Evolutionary conservation across 2,888 invertebrate genomes (phyloP).

Genomic region (Microplitis deprimator): DNA sequence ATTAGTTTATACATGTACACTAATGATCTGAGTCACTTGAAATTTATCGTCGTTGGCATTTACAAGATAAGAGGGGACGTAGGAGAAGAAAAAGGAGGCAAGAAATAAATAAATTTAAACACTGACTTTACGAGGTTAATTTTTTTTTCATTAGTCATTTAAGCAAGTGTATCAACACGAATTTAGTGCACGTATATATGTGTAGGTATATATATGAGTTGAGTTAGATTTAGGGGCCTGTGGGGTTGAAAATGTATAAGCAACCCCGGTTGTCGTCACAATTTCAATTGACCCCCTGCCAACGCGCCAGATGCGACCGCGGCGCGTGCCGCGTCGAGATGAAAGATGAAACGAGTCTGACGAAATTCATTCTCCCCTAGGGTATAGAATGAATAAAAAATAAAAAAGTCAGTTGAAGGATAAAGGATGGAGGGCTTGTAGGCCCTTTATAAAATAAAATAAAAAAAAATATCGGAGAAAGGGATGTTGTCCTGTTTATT

Average conservation of each 20-base stretch:
- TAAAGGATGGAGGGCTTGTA: not conserved
- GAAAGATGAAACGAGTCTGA: constrained; percentile 64
- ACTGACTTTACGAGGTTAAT: not conserved
- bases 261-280: constrained; percentile 53
- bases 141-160: constrained; percentile 7
- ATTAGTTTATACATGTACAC: not conserved
- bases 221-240: not conserved
- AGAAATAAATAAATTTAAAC: not conserved
- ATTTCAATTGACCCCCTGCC: constrained; percentile 68
- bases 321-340: constrained; percentile 68
- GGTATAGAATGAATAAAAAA: not conserved
- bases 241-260: constrained; percentile 13
- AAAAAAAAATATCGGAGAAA: not conserved
- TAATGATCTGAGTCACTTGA: not conserved
- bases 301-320: constrained; percentile 66
- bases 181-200: not conserved
- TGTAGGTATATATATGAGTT: not conserved
- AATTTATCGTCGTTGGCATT: not conserved
- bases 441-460: not conserved
- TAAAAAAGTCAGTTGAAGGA: not conserved
- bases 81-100: not conserved
- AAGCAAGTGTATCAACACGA: constrained; percentile 20
- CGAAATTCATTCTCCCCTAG: constrained; percentile 45
- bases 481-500: constrained; percentile 24
- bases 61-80: not conserved